Evolutionary conservation across 2,888 invertebrate genomes (phyloP), one percentile per base, ranked within the genome.

Genomic region (Diadegma fenestrale): DNA sequence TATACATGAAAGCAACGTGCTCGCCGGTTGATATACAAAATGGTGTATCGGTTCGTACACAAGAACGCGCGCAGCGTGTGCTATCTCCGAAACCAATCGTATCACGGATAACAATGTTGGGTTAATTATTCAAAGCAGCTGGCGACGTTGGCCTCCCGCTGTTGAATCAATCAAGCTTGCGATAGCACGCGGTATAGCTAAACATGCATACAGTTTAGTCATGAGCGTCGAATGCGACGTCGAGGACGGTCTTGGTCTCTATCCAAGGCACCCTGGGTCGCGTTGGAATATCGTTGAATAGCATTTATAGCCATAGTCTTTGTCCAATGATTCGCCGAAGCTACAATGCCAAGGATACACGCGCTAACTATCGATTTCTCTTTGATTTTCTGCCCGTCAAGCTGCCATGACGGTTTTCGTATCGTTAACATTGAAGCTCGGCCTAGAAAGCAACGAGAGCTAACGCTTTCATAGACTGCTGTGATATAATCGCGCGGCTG

Each of bases 71-170:
- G 14, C 80, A 66, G 45, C 73, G 69, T 72, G 78, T 72, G 78
- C 72, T 78, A 73, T 82, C 82, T 69, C 71, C 69, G 84, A 85
- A 89, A 85, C 86, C 85, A 88, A 89, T 88, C 86, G 80, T 87
- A 85, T 84, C 87, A 80, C 84, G 87, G 87, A 87, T 88, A 87
- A 84, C 86, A 83, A 79, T 87, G 86, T 80, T 86, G 80, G 85
- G 78, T 89, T 89, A 89, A 89, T 88, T 88, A 89, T 90, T 90
- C 89, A 88, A 88, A 90, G 80, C 88, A 88, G 88, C 87, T 88
- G 88, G 84, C 86, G 86, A 86, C 88, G 86, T 86, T 84, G 89
- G 86, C 84, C 87, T 87, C 87, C 87, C 85, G 89, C 87, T 84
- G 84, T 51, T 87, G 88, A 88, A 89, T 84, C 88, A 88, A 90